Conservation (phyloP, 1,140 invertebrate genomes). For the Pseudomyrmex sp. region DNA sequence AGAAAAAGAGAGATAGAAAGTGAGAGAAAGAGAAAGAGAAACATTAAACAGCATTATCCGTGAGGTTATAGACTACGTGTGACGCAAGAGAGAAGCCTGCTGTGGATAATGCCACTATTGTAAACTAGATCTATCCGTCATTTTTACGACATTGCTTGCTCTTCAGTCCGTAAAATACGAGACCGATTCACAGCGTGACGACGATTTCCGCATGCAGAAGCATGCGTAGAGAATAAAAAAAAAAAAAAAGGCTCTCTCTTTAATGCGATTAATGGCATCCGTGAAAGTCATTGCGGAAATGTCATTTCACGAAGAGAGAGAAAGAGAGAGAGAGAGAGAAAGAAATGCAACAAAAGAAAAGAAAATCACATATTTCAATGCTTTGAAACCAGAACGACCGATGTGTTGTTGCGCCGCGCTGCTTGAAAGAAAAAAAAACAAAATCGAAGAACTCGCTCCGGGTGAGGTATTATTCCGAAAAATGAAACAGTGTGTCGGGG, state of each 20-base stretch:
- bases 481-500: slow-evolving; percentile 43
- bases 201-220: slow-evolving; percentile 21
- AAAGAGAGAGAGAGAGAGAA: too few relatives aligned
- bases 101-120: slow-evolving; percentile 54
- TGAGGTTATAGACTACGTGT: slow-evolving; percentile 33
- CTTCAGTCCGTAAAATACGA: slow-evolving; percentile 39
- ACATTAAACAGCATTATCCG: slow-evolving; percentile 44
- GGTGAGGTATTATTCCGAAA: too few relatives aligned
- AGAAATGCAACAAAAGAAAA: slow-evolving; percentile 16
- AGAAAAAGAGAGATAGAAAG: too few relatives aligned
- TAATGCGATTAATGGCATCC: slow-evolving; percentile 44
- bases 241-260: not conserved
- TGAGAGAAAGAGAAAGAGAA: too few relatives aligned
- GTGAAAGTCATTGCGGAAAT: slow-evolving; percentile 39
- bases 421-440: not conserved
- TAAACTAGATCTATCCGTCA: slow-evolving; percentile 58
- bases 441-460: too few relatives aligned
- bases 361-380: slow-evolving; percentile 39
- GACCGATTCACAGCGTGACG: slow-evolving; percentile 55
- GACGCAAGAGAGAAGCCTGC: slow-evolving; percentile 21
- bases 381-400: slow-evolving; percentile 1
- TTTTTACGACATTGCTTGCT: slow-evolving; percentile 50
- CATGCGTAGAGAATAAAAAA: slow-evolving; percentile 31
- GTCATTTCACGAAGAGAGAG: slow-evolving; percentile 6
- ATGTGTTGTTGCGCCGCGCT: slow-evolving; percentile 2